Evolutionary conservation across 2,888 invertebrate genomes (phyloP), one percentile per base, ranked within the genome.

Genomic region (Imbricaverruca yamaguchii): DNA sequence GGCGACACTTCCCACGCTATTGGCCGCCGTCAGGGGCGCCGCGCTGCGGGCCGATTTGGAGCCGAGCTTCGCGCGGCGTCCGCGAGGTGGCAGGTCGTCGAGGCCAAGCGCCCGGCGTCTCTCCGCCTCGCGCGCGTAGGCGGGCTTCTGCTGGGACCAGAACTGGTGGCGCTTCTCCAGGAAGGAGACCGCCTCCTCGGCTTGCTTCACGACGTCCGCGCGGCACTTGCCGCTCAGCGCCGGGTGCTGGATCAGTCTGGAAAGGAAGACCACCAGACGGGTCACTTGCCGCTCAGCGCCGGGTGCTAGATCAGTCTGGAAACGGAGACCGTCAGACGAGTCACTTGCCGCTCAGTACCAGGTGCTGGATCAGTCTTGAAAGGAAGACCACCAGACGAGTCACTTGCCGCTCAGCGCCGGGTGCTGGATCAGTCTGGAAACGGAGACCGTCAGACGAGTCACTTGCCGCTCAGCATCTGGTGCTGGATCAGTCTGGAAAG

Each of bases 91-190:
- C 74, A 18, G 74, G 15, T 12, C 53, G 4, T 12, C 1, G 8
- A 53, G 74, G 18, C 74, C 74, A 8, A 74, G 74, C 15, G 39
- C 53, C 18, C 74, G 74, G 0, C 53, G 74, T 10, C 74, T 4
- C 74, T 74, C 53, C 74, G 21, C 23, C 53, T 74, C 39, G 53
- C 74, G 74, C 11, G 74, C 23, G 53, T 74, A 74, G 18, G 53
- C 74, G 18, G 74, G 74, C 74, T 74, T 74, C 74, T 74, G 74
- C 18, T 74, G n/a, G 74, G 74, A n/a, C 74, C 74, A 74, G 53
- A 74, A 74, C 53, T 53, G 53, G 23, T 53, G 53, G 21, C 74
- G 39, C 53, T 74, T 74, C 39, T 74, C 74, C 74, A 74, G 53
- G 74, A 74, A 74, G 74, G 39, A 23, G 74, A 74, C 10, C 6